Percentiles rank a stretch among this genome's conserved stretches.
phyloP scores from a whole-genome alignment of 1,140 invertebrate genomes.

The Lepidotrigona ventralis region DNA sequence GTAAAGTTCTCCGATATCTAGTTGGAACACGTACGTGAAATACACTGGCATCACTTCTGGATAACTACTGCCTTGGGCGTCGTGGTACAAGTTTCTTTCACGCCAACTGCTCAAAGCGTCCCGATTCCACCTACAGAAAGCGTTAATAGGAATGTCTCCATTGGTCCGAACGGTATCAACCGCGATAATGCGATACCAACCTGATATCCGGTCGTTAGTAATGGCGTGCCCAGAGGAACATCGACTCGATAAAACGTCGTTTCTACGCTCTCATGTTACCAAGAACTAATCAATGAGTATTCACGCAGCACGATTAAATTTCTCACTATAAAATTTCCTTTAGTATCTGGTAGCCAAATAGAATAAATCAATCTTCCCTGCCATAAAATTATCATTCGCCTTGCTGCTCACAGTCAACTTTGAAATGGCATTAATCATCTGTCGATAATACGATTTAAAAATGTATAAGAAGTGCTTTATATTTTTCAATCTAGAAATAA shows the following conservation, averaged over 20 bases:
- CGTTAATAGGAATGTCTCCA: conserved; percentile 52
- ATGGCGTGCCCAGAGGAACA: conserved; percentile 4
- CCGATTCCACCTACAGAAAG: conserved; percentile 39
- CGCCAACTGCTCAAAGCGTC: conserved; percentile 15
- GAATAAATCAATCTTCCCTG: neutral
- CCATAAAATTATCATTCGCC: neutral
- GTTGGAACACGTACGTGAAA: conserved; percentile 12
- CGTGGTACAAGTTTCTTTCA: conserved; percentile 49
- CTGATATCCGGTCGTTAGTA: conserved; percentile 14
- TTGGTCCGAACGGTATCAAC: conserved; percentile 26
- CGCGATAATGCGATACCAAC: conserved; percentile 35
- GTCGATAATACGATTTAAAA: neutral
- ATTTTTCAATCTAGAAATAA: neutral
- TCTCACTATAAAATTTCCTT: neutral
- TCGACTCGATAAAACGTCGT: neutral
- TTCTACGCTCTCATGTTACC: neutral
- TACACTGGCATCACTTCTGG: conserved; percentile 5
- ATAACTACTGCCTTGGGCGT: conserved; percentile 51
- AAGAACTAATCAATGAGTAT: neutral
- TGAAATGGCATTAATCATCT: no score
- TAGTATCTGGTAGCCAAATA: neutral
- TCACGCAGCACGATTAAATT: neutral
- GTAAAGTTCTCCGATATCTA: conserved; percentile 42
- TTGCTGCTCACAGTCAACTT: neutral
- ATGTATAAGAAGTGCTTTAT: neutral